These are phyloP conservation scores for Cepphus grylle DNA, from an alignment of 2,113 vertebrate species.

Conservation along the genomic window DNA sequence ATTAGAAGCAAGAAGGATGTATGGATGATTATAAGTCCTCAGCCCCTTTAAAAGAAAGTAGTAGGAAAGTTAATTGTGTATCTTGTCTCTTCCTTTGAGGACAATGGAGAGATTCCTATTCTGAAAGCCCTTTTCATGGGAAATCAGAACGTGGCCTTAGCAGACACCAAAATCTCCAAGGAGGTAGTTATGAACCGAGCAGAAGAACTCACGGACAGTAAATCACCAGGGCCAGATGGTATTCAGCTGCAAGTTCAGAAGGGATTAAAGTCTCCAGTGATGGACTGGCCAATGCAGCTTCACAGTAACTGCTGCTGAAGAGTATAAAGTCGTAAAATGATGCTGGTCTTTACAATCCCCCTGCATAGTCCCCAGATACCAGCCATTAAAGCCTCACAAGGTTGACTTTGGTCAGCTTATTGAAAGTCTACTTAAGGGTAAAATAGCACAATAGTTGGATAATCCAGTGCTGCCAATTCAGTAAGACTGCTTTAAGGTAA, in stretches of 20 bases:
- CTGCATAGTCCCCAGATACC: neutral
- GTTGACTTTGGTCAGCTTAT: neutral
- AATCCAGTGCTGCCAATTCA: neutral
- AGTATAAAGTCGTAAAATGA: neutral
- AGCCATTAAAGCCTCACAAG: neutral
- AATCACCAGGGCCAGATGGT: conserved; percentile 26
- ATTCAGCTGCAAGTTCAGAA: neutral
- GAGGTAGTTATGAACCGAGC: neutral
- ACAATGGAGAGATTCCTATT: conserved; percentile 24
- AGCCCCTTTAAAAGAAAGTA: neutral
- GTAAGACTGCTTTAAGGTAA: neutral
- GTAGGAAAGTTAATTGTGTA: neutral
- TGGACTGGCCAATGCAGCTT: neutral
- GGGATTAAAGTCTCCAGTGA: neutral
- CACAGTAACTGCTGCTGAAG: neutral
- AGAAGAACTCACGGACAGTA: neutral
- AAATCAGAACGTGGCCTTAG: neutral
- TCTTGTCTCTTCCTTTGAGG: neutral
- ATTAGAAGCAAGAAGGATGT: neutral
- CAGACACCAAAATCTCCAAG: neutral
- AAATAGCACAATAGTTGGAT: neutral
- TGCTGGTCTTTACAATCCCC: neutral
- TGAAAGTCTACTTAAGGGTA: neutral
- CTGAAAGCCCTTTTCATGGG: neutral
- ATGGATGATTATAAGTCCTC: neutral